phyloP scores from a whole-genome alignment of 2,888 invertebrate genomes.

The Lasioglossum lativentre region DNA sequence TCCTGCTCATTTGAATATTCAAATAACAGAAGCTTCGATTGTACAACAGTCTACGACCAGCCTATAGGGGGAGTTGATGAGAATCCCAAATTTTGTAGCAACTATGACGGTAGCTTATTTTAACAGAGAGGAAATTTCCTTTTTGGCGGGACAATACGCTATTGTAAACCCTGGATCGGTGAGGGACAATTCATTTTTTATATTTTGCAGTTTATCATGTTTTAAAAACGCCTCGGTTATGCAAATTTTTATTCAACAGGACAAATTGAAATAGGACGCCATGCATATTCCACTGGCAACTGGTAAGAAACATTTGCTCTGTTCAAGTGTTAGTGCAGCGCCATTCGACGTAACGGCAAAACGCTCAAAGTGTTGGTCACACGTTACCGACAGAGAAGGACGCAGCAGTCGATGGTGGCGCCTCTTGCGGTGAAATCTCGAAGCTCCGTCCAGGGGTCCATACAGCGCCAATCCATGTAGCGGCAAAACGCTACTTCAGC shows the following conservation, averaged over 20 bases:
- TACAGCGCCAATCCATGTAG: background rate
- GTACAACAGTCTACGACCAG: background rate
- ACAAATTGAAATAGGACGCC: background rate
- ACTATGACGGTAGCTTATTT: background rate
- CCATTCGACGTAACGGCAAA: too few relatives aligned
- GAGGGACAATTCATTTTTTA: background rate
- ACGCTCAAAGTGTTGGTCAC: too few relatives aligned
- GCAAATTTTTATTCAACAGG: background rate
- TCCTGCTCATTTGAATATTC: conserved; percentile 20
- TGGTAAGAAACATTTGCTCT: background rate
- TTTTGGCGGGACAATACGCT: background rate
- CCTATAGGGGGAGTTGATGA: background rate
- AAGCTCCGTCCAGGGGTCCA: background rate
- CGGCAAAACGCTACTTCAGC: background rate
- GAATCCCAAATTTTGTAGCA: background rate
- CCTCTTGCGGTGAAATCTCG: background rate
- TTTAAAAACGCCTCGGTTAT: background rate
- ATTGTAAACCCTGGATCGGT: background rate
- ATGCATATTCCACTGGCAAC: background rate
- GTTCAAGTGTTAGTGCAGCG: too few relatives aligned
- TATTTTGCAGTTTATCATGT: background rate
- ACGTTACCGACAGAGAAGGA: too few relatives aligned
- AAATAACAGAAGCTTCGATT: background rate
- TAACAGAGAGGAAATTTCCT: background rate
- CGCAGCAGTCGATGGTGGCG: background rate